phyloP scores from a whole-genome alignment of 2,797 vertebrate genomes.

The Fundulus diaphanus region DNA sequence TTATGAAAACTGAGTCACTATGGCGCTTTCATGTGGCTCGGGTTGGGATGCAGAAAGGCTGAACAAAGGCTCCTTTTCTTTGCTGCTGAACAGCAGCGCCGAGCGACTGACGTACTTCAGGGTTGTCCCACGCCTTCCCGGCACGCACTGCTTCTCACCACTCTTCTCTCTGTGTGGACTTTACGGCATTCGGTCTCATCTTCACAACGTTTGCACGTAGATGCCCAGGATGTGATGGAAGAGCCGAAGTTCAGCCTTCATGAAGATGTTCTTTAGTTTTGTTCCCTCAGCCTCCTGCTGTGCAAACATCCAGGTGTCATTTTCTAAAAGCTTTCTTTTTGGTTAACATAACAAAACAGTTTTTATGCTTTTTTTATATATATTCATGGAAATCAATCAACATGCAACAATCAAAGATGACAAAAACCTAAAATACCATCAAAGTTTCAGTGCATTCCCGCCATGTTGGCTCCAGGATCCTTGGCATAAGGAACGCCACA shows the following conservation, averaged over 20 bases:
- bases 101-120: constrained; percentile 56
- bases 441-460: background rate
- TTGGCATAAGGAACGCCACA: constrained; percentile 37
- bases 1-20: constrained; percentile 61
- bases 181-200: constrained; percentile 27
- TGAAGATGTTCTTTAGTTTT: constrained; percentile 35
- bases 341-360: no score
- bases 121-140: constrained; percentile 51
- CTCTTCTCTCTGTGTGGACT: constrained; percentile 35
- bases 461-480: constrained; percentile 15
- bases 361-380: background rate
- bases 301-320: background rate
- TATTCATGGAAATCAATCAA: constrained; percentile 8
- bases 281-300: constrained; percentile 4
- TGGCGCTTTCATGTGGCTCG: constrained; percentile 54
- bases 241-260: constrained; percentile 40
- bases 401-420: background rate
- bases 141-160: constrained; percentile 52
- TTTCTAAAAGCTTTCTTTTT: background rate
- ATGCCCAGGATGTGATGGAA: constrained; percentile 43
- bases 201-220: constrained; percentile 34
- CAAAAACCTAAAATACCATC: background rate
- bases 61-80: constrained; percentile 69
- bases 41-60: constrained; percentile 16
- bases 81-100: constrained; percentile 8